phyloP scores from a whole-genome alignment of 2,797 vertebrate species.

The Manis javanica region DNA sequence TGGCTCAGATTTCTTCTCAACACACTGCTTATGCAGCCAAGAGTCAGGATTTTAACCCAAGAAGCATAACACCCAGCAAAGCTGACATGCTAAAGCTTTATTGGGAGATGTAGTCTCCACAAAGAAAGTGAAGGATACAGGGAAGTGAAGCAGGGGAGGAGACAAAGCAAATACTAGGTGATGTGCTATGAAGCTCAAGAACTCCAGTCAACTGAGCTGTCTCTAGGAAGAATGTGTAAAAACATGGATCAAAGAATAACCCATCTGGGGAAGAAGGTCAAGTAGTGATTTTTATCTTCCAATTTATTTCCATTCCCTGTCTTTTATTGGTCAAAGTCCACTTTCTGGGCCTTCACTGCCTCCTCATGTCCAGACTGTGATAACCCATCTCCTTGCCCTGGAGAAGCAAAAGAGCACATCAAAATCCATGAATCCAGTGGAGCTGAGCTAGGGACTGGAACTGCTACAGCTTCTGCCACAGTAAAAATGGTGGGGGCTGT shows the following conservation, averaged over 20 bases:
- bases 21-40: background rate
- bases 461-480: background rate
- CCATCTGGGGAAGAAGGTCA: background rate
- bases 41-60: background rate
- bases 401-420: too few relatives aligned
- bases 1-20: background rate
- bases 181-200: background rate
- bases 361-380: background rate
- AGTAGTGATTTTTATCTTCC: background rate
- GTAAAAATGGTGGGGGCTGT: background rate
- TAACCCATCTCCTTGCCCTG: background rate
- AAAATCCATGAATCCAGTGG: background rate
- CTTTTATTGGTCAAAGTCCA: background rate
- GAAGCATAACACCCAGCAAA: background rate
- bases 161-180: background rate
- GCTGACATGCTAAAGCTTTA: background rate
- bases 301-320: background rate
- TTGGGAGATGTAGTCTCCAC: background rate
- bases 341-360: background rate
- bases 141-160: background rate
- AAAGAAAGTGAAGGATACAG: background rate
- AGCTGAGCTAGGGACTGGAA: background rate
- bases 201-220: background rate
- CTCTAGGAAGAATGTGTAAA: background rate
- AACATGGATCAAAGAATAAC: fast-evolving